Evolutionary conservation across 2,113 vertebrate species (phyloP).

Genomic region (Campylomormyrus numenius): DNA sequence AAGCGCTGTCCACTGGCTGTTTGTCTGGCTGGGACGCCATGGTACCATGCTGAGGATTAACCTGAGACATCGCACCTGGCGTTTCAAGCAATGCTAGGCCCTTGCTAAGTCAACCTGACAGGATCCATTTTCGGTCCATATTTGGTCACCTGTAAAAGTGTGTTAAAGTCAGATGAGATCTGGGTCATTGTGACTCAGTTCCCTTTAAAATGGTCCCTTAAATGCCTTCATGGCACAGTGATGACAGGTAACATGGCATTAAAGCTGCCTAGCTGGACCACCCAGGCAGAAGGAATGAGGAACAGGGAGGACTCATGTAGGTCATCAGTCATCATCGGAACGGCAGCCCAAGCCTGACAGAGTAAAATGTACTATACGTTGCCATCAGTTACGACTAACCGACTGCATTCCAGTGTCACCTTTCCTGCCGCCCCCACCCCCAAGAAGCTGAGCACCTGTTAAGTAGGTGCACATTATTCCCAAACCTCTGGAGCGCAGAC

Average conservation of each 20-base stretch:
- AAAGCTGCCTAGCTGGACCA: neutral
- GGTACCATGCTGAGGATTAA: neutral
- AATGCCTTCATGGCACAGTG: neutral
- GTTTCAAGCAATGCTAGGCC: neutral
- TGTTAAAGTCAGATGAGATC: neutral
- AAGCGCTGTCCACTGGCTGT: neutral
- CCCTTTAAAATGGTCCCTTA: neutral
- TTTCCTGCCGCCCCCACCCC: neutral
- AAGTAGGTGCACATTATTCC: neutral
- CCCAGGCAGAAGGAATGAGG: neutral
- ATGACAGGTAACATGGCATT: neutral
- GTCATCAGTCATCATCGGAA: neutral
- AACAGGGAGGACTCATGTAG: neutral
- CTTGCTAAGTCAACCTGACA: neutral
- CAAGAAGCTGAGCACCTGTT: neutral
- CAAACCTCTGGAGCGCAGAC: neutral
- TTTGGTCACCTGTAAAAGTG: neutral
- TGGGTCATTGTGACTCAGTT: neutral
- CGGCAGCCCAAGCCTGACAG: neutral
- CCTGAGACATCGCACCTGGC: neutral
- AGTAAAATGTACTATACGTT: neutral
- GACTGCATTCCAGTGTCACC: neutral
- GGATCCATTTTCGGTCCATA: neutral
- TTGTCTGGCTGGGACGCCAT: neutral
- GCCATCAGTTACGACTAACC: neutral